Base-by-base conservation (phyloP, 2,113 vertebrate genomes). In the Antigone vipio region DNA sequence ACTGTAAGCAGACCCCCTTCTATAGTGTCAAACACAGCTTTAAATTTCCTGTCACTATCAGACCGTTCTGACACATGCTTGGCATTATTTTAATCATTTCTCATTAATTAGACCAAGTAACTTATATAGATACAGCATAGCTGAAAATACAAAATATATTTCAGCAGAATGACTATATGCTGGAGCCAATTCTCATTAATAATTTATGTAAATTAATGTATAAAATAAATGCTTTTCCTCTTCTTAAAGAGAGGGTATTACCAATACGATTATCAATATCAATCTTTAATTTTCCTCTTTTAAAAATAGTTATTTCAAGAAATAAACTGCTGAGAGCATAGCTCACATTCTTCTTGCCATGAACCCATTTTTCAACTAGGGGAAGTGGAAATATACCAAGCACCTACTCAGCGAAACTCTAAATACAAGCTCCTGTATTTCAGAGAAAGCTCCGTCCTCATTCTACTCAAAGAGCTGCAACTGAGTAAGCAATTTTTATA, bases 361-460 rank as follows among this genome's bases (percentile, higher is more conserved):
- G 13, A 91, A 29, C 24, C n/a, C 42, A 12, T 26, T 82, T 82
- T 45, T 47, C 40, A 84, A 10, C 26, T 2, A 14, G 21, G 42
- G 32, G 32, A 95, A 92, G 32, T 67, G 92, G 93, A 97, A 96
- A 90, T 74, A 5, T 40, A 94, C 82, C 21, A 12, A 89, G 68
- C 69, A 78, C 67, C 23, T 75, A 71, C 73, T 89, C 90, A 93
- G 89, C 91, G 92, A 34, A 91, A 59, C 60, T 67, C 47, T 2
- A 63, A 92, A 78, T 56, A 63, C 85, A 77, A 35, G 38, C 84
- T 67, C 64, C 40, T 64, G 62, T 2, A 3, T 78, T 72, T 19
- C 69, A 85, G 44, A 35, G 84, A 53, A 66, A 87, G 15, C 44
- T 81, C 68, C 15, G 2, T 72, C 56, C 84, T 40, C 32, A 3